Evolutionary conservation across 2,888 invertebrate genomes (phyloP).

Genomic region (Crematogaster levior): DNA sequence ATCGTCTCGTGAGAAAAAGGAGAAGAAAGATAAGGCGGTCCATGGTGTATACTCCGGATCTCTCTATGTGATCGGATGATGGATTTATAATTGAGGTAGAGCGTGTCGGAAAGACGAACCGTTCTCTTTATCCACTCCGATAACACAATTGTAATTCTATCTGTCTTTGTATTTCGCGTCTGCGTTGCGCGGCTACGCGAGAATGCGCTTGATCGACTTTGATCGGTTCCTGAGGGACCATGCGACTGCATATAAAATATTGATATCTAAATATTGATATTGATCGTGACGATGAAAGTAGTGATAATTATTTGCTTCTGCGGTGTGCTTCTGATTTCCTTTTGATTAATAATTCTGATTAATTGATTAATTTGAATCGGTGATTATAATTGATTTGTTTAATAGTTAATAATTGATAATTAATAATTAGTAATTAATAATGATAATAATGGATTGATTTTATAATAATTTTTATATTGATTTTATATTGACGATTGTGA

Average conservation of each 20-base stretch:
- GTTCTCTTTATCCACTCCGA: constrained; percentile 23
- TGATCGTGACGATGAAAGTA: constrained; percentile 11
- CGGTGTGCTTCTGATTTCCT: constrained; percentile 25
- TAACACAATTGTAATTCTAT: constrained; percentile 36
- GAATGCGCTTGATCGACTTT: constrained; percentile 42
- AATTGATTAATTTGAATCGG: neutral
- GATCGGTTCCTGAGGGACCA: constrained; percentile 25
- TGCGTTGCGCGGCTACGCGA: constrained; percentile 28
- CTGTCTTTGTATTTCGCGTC: constrained; percentile 26
- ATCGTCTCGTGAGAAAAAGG: constrained; percentile 2
- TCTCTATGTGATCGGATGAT: constrained; percentile 33
- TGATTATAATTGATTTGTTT: neutral
- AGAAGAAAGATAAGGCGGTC: neutral
- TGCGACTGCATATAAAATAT: constrained; percentile 23
- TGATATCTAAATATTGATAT: too few relatives aligned
- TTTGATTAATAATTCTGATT: neutral
- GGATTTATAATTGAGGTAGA: constrained; percentile 47
- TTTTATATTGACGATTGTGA: constrained; percentile 18
- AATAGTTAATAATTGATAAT: constrained; percentile 6
- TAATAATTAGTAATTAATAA: constrained; percentile 21
- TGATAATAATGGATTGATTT: constrained; percentile 10
- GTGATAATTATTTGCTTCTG: constrained; percentile 13
- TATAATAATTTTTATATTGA: constrained; percentile 6
- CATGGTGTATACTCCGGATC: constrained; percentile 3
- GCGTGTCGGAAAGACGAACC: constrained; percentile 26